These are phyloP conservation scores for Trachops cirrhosus DNA, from an alignment of 2,797 vertebrate genomes.

Conservation along the genomic window DNA sequence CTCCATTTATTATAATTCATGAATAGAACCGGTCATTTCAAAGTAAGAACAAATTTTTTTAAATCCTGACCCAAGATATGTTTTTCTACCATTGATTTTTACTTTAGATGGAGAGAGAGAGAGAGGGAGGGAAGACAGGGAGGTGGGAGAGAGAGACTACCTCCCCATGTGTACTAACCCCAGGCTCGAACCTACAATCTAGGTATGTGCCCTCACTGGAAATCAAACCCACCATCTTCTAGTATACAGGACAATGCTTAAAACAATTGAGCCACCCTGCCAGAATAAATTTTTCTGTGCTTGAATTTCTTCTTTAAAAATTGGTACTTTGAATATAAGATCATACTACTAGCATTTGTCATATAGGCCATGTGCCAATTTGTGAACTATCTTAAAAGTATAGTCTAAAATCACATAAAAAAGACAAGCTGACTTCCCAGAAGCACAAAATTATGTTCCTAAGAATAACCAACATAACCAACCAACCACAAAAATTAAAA, in stretches of 20 bases:
- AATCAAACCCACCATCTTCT: neutral
- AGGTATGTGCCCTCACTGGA: neutral
- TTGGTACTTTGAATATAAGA: neutral
- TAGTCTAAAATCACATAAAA: neutral
- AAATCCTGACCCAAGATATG: neutral
- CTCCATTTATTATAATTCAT: neutral
- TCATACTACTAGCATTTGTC: neutral
- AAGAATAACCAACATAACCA: slow-evolving; percentile 10
- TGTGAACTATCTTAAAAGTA: neutral
- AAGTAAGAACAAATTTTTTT: neutral
- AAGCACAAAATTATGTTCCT: neutral
- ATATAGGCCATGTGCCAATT: neutral
- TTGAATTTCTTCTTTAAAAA: slow-evolving; percentile 22
- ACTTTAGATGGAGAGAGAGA: neutral
- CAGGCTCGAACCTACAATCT: neutral
- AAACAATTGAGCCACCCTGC: neutral
- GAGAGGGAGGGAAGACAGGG: too few species aligned
- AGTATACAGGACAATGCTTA: neutral
- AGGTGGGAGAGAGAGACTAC: neutral
- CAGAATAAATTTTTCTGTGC: neutral
- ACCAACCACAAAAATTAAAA: slow-evolving; percentile 24
- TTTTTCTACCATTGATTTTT: neutral
- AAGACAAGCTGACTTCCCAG: neutral
- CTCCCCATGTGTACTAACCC: neutral
- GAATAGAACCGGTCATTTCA: neutral